A percentile compares a stretch with the other conserved stretches of the same genome.
Conservation (phyloP, 2,113 vertebrate species). For the Garra rufa region DNA sequence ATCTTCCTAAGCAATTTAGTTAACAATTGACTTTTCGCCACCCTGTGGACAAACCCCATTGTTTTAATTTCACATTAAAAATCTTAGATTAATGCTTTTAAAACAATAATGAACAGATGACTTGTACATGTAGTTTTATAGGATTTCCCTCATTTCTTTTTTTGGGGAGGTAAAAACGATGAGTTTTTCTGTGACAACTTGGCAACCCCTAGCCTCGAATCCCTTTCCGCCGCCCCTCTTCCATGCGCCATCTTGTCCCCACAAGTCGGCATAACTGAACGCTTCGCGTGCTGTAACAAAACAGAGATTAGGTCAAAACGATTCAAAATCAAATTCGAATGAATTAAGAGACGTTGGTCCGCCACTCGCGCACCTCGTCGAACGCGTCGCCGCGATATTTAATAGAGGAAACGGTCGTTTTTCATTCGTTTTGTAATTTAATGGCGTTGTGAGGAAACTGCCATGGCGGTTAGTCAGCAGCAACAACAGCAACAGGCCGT, state of each 20-base stretch:
- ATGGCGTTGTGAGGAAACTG: slow-evolving; percentile 67
- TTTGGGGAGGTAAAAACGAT: background rate
- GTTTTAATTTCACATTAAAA: background rate
- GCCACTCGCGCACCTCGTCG: background rate
- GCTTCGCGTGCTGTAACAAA: slow-evolving; percentile 39
- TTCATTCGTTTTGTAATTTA: background rate
- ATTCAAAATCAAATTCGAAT: background rate
- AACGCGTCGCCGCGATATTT: background rate
- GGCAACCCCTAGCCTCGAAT: background rate
- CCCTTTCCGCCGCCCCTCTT: background rate
- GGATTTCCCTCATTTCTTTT: background rate
- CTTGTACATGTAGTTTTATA: background rate
- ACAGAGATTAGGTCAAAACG: slow-evolving; percentile 77
- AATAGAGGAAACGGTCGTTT: background rate
- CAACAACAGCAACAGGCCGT: slow-evolving; percentile 79
- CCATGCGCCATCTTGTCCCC: slow-evolving; percentile 34
- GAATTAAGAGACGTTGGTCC: slow-evolving; percentile 18
- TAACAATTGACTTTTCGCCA: background rate
- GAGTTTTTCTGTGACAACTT: background rate
- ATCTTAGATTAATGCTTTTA: background rate
- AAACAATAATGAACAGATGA: background rate
- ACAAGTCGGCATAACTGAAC: background rate
- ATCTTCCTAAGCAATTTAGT: background rate
- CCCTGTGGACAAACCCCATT: background rate
- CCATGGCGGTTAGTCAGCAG: slow-evolving; percentile 75